Conservation (phyloP, 2,797 vertebrate genomes). For the Chrysocyon brachyurus region DNA sequence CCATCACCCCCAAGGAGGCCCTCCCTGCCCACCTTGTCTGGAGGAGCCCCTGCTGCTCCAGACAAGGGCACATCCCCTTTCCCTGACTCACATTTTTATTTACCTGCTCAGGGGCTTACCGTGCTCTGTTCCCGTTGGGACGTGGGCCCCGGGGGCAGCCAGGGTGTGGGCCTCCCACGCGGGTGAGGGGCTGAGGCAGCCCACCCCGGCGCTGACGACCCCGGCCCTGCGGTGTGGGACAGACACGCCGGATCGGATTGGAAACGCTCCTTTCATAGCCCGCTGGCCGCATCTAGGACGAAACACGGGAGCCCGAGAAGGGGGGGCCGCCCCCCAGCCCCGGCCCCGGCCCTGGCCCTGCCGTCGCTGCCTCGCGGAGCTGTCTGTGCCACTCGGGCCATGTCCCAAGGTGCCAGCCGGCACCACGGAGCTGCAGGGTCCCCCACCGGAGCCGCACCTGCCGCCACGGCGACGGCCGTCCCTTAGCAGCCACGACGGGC, state of each 20-base stretch:
- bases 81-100: rapidly evolving
- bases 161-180: rapidly evolving
- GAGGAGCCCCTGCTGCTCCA: neutral
- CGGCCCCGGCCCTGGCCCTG: too few species aligned
- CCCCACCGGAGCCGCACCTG: neutral
- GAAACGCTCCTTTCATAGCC: constrained; percentile 86
- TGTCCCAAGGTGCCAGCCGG: constrained; percentile 70
- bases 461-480: neutral
- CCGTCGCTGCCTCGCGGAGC: constrained; percentile 79
- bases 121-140: neutral
- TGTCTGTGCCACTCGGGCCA: neutral
- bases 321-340: constrained; percentile 23
- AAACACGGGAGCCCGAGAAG: constrained; percentile 76
- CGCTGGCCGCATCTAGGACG: constrained; percentile 83
- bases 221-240: constrained; percentile 69
- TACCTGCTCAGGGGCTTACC: neutral
- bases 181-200: rapidly evolving
- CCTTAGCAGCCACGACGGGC: constrained; percentile 5
- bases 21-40: neutral
- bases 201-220: neutral
- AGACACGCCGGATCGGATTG: constrained; percentile 82
- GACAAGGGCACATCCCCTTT: too few species aligned
- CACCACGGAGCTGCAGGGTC: constrained; percentile 54
- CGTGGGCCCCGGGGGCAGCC: neutral
- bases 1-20: neutral